Base-by-base conservation (phyloP, 2,797 vertebrate species). In the Kryptolebias ocellatus region DNA sequence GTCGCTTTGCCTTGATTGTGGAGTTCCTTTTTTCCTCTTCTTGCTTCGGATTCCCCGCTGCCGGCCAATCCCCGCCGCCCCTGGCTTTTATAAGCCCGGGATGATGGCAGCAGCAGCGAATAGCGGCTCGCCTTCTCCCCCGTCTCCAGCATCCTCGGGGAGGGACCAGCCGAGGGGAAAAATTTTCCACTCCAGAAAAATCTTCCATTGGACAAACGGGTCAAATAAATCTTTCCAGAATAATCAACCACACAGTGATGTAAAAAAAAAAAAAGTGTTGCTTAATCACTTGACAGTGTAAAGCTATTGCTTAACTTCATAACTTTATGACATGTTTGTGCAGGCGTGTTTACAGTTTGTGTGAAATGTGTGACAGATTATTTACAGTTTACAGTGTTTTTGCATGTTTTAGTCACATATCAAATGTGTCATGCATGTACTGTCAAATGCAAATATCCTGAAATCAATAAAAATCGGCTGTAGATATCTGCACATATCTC, bases 31-130 rank as follows among this genome's bases (percentile, higher is more conserved):
- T 28, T 3, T 18, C 12, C 18, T 20, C 51, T 12, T 14, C 0
- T 0, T 9, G 5, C 0, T 17, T 45, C 20, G 0, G 28, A 5
- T 15, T 45, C 51, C 11, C 29, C 0, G 4, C 7, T 1, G 2
- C 14, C 0, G 1, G 27, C 67, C 77, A 82, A 82, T 80, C 59
- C 67, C 24, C 29, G 0, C 5, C 27, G 4, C 45, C 39, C 5
- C 61, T 1, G 0, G 31, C 29, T 72, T 74, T 53, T 39, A 24
- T 53, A 76, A 66, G 7, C 0, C 2, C 5, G 18, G 20, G 42
- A 24, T 42, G 76, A 59, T 58, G 64, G 34, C 15, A 11, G 17
- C 44, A 18, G 16, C 61, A 60, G 70, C 69, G 16, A 71, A 60
- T 71, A 24, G 39, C 37, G 10, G 29, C 1, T 29, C 37, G 10